Evolutionary conservation across 2,113 vertebrate species (phyloP).

Genomic region (Triplophysa siluroides): DNA sequence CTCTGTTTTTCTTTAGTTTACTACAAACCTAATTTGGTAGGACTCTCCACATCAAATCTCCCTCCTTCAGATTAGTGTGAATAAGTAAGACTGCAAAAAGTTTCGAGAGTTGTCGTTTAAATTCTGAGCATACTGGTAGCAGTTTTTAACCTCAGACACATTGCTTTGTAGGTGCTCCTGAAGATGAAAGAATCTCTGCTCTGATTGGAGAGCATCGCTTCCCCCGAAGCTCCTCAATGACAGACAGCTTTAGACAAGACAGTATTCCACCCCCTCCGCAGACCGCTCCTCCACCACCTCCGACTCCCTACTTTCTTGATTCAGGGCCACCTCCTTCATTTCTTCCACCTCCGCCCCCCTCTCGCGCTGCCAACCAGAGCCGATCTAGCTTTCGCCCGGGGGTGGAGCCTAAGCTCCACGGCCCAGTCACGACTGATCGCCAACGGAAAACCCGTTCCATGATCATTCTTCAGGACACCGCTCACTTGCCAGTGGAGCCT

Average conservation of each 20-base stretch:
- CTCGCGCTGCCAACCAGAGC: constrained; percentile 84
- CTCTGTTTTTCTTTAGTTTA: too few species aligned
- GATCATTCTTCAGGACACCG: constrained; percentile 93
- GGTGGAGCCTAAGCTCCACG: constrained; percentile 87
- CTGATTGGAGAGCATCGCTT: constrained; percentile 91
- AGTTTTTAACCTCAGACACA: background rate
- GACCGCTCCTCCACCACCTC: constrained; percentile 89
- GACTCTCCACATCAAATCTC: background rate
- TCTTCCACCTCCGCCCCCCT: constrained; percentile 87
- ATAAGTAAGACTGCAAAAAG: background rate
- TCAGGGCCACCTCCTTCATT: constrained; percentile 91
- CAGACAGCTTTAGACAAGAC: constrained; percentile 85
- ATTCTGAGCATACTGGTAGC: too few species aligned
- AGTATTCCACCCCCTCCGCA: constrained; percentile 92
- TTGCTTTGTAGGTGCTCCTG: constrained; percentile 71
- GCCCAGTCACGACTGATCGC: constrained; percentile 79
- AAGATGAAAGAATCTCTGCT: constrained; percentile 89
- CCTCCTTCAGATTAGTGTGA: background rate
- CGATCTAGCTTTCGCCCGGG: constrained; percentile 95
- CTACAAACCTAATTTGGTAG: too few species aligned
- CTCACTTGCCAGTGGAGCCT: constrained; percentile 76
- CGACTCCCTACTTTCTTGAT: constrained; percentile 85
- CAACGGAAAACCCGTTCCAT: constrained; percentile 94
- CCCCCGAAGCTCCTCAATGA: constrained; percentile 93
- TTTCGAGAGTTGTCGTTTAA: too few species aligned